Conservation (phyloP, 2,113 vertebrate genomes). For the Corythaixoides concolor region DNA sequence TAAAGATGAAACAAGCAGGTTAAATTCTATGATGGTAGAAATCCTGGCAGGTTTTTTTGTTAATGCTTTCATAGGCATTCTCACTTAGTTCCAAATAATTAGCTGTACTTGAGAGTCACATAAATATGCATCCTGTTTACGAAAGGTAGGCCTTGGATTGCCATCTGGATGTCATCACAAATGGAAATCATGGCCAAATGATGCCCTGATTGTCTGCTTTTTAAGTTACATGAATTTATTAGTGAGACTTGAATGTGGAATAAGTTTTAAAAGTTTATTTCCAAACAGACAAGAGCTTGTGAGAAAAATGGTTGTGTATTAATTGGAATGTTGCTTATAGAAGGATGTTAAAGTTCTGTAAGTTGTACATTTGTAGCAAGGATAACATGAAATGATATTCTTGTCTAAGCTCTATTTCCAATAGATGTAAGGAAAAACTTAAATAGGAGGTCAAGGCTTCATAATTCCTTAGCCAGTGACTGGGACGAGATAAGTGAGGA, state of each 20-base stretch:
- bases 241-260: neutral
- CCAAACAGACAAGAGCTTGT: neutral
- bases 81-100: neutral
- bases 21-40: neutral
- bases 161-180: neutral
- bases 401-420: neutral
- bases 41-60: neutral
- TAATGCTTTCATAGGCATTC: neutral
- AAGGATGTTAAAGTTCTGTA: neutral
- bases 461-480: neutral
- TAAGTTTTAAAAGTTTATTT: neutral
- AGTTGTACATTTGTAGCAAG: neutral
- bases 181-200: neutral
- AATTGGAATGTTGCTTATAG: neutral
- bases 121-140: neutral
- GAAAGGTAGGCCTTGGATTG: neutral
- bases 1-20: neutral
- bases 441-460: neutral
- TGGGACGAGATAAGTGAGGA: neutral
- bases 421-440: neutral
- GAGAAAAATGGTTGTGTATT: neutral
- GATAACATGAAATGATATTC: rapidly evolving
- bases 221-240: neutral
- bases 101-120: neutral
- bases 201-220: neutral